Evolutionary conservation across 1,140 invertebrate species (phyloP).

Genomic region (Stegodyphus mimosarum): DNA sequence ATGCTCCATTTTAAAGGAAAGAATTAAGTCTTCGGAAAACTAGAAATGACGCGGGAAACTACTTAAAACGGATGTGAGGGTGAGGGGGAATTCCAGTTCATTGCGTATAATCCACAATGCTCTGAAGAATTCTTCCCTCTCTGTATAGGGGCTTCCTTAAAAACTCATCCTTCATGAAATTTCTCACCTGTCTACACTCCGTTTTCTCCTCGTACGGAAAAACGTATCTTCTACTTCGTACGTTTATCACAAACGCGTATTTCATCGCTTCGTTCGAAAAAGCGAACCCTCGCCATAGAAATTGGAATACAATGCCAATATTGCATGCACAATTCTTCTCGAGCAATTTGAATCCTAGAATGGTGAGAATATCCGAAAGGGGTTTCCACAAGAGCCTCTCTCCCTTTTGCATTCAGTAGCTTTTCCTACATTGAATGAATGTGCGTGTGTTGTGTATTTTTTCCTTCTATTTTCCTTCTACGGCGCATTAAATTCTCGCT

Average conservation of each 20-base stretch:
- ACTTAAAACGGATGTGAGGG: too few species aligned
- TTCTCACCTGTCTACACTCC: constrained; percentile 40
- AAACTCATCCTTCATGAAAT: constrained; percentile 40
- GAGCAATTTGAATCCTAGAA: constrained; percentile 41
- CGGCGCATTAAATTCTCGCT: constrained; percentile 11
- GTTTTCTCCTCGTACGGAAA: not conserved
- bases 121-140: too few species aligned
- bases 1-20: too few species aligned
- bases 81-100: too few species aligned
- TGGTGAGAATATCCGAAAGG: not conserved
- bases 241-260: not conserved
- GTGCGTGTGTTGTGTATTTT: constrained; percentile 4
- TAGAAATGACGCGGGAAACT: too few species aligned
- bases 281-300: constrained; percentile 8
- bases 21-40: too few species aligned
- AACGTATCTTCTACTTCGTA: not conserved
- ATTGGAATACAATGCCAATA: constrained; percentile 42
- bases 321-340: constrained; percentile 25
- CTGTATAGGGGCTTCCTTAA: constrained; percentile 13
- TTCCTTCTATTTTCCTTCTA: not conserved
- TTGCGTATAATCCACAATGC: not conserved
- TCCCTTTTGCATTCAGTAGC: not conserved
- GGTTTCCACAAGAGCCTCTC: constrained; percentile 14
- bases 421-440: not conserved
- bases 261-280: not conserved